Base-by-base conservation (phyloP, 2,113 vertebrate species). In the Gavialis gangeticus region DNA sequence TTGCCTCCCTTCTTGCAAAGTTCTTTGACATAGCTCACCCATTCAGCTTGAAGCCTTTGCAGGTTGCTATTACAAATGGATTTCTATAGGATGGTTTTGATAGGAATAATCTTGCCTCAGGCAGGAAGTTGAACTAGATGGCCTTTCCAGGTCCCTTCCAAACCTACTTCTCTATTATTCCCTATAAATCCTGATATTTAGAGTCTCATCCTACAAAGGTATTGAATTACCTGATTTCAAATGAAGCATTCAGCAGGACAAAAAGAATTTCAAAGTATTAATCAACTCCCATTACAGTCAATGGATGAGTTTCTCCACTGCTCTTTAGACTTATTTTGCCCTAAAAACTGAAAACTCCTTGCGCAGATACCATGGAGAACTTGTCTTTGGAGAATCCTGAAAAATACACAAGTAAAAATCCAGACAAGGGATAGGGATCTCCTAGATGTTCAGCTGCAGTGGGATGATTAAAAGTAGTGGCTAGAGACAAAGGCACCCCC, bases 201-300 rank as follows among this genome's bases (percentile, higher is more conserved):
- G 78, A 80, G 55, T 75, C 34, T 4, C 71, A 46, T 18, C 9
- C 62, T 71, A n/a, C 75, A 59, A 86, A 79, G 6, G 18, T 0
- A 0, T n/a, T 7, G 67, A 73, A 17, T 46, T 28, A 71, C 59
- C 57, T 77, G 3, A 67, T 81, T 75, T 90, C 17, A 81, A 2
- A 1, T 82, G 9, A 56, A 91, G 15, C 2, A 30, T 5, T 62
- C 6, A 66, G 5, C 5, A 54, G n/a, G 2, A 1, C 0, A 3
- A 30, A 46, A 37, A 73, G 10, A 34, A 46, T 46, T 14, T 73
- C 12, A 11, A 46, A 19, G 3, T n/a, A 2, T 12, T 76, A 14
- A 22, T 3, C 84, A n/a, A 84, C 75, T 13, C 1, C 60, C 46
- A 76, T 15, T 2, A 64, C 34, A 1, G 19, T 71, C 60, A 81